phyloP scores from a whole-genome alignment of 2,888 invertebrate species.

The Rosalia funebris region DNA sequence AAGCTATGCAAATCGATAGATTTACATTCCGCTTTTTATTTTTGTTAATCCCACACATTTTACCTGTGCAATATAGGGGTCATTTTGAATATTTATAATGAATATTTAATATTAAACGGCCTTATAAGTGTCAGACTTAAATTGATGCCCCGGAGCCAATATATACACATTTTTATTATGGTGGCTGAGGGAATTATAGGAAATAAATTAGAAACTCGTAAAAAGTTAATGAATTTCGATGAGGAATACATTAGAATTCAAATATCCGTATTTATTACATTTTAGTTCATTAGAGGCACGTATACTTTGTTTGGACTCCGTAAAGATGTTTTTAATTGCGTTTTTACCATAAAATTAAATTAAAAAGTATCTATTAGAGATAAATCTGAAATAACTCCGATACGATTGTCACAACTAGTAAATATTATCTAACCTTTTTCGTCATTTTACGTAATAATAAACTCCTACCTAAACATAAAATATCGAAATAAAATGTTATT shows the following conservation, averaged over 20 bases:
- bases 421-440: too few relatives aligned
- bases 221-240: not conserved
- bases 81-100: constrained; percentile 14
- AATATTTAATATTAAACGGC: constrained; percentile 1
- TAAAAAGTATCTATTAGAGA: not conserved
- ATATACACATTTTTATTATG: constrained; percentile 11
- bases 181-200: constrained; percentile 37
- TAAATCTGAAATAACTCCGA: not conserved
- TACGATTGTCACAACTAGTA: not conserved
- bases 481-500: too few relatives aligned
- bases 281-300: not conserved
- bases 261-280: not conserved
- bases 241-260: not conserved
- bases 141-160: not conserved
- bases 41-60: not conserved
- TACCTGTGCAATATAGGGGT: constrained; percentile 16
- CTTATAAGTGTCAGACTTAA: not conserved
- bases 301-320: not conserved
- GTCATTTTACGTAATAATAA: too few relatives aligned
- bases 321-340: not conserved
- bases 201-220: constrained; percentile 37
- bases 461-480: too few relatives aligned
- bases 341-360: not conserved
- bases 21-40: constrained; percentile 7
- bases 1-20: constrained; percentile 10